Evolutionary conservation across 2,113 vertebrate species (phyloP), one percentile per base, ranked within the genome.

Genomic region (Potamarius usumacintae): DNA sequence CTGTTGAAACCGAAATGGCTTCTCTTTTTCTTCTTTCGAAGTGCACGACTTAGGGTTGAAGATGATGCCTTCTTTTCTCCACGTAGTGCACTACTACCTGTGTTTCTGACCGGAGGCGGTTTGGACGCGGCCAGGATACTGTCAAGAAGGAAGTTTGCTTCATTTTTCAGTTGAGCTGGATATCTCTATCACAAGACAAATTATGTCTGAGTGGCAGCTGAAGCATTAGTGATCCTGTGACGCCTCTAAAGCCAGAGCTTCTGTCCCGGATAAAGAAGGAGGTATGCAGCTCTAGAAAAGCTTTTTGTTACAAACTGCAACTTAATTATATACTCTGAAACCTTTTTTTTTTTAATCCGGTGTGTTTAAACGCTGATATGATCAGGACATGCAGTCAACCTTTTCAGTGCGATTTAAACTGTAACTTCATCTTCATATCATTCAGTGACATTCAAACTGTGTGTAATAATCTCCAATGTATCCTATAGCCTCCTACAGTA

Each of bases 131-230:
- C 30, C 62, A 18, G 10, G 10, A 65, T 30, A 34, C 79, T 55
- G 85, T 62, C 72, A 67, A 62, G 74, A 67, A 78, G 60, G 58
- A 53, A 53, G 62, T 78, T 78, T 25, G 48, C 22, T 76, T 22
- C 10, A 50, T 22, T 7, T 78, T 53, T 0, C 25, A 5, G 5
- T 0, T 58, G 3, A 8, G 34, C 15, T 27, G 50, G 5, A 27
- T 67, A 88, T 86, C 87, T 65, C 0, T n/a, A 84, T 87, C 85
- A 85, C 82, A 77, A 84, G 87, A 88, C 82, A 4, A 5, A n/a
- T 71, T 50, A 57, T 63, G 27, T 57, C 50, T 15, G 14, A 5
- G 34, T 78, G 72, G 15, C 42, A 42, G 77, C 20, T 48, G 71
- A 18, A 57, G 15, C 22, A 5, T 4, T 2, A 53, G 48, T 62